Evolutionary conservation across 1,140 invertebrate genomes (phyloP).

Genomic region (Gonioctena quinquepunctata): DNA sequence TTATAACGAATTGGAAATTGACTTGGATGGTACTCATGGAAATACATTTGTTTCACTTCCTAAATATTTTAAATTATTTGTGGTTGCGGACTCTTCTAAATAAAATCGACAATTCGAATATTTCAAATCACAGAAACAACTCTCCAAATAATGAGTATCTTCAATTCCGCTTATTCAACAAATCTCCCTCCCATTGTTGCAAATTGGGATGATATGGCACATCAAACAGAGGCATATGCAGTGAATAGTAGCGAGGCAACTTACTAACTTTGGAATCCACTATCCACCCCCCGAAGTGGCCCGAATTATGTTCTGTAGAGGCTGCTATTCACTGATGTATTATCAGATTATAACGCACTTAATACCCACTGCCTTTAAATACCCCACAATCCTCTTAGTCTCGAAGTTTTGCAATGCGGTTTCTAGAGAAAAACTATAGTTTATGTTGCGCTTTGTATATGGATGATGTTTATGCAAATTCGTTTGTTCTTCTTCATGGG

Average conservation of each 20-base stretch:
- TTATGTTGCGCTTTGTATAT: no score
- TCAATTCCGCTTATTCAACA: no score
- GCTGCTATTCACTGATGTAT: constrained; percentile 33
- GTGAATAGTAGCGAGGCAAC: constrained; percentile 13
- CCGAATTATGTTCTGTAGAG: background rate
- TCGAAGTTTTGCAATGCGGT: constrained; percentile 4
- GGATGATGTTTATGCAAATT: no score
- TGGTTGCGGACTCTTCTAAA: no score
- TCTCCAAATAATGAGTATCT: no score
- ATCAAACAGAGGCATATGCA: constrained; percentile 19
- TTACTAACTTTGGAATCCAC: constrained; percentile 17
- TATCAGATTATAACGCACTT: constrained; percentile 39
- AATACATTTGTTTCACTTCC: no score
- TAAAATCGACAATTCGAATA: no score
- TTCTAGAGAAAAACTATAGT: background rate
- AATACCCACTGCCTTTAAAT: constrained; percentile 32
- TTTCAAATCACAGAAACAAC: no score
- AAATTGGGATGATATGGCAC: constrained; percentile 15
- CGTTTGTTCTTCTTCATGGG: no score
- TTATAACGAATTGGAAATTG: no score
- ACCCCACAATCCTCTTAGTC: constrained; percentile 29
- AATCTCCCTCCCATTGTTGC: constrained; percentile 4
- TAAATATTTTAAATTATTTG: no score
- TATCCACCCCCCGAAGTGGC: background rate
- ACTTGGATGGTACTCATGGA: no score